Base-by-base conservation (phyloP, 2,113 vertebrate species). In the Macquaria ambigua region DNA sequence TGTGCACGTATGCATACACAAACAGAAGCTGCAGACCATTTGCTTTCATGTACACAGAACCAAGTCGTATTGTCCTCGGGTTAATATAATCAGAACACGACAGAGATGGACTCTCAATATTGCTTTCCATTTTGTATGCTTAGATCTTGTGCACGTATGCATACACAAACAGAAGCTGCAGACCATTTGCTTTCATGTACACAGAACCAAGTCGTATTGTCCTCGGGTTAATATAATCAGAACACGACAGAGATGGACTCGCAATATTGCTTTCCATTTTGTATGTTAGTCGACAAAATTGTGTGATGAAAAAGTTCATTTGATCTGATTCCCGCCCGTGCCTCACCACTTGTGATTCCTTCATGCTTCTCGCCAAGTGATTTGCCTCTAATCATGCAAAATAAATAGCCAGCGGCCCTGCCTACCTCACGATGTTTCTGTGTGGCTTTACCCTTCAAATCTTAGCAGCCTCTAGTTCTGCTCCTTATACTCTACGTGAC, bases 171-270 rank as follows among this genome's bases (percentile, higher is more conserved):
- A 41, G 28, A 74, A 52, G 21, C 31, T 52, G 50, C 34, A 52
- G 41, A 72, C 20, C 48, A 50, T 62, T 86, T 67, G 23, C 37
- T 25, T 68, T 61, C 16, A 80, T 48, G n/a, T 59, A 0, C 12
- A 61, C 52, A 69, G 77, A 77, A 76, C 34, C 50, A 73, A 28
- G 43, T n/a, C n/a, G n/a, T 79, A 20, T 48, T 14, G 25, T 43
- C 5, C 37, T 52, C 21, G 18, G n/a, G 21, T 55, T 21, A 55
- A 39, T 39, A 8, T 12, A 20, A 50, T 34, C 6, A 50, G 28
- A 37, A 52, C 20, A 64, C 14, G 23, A 25, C 16, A 9, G 11
- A 66, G 6, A 67, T 46, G 39, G 6, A 66, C 62, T 1, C 9
- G 11, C 12, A 48, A 14, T 41, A 66, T 25, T 58, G 10, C 9